Base-by-base conservation (phyloP, 2,888 invertebrate species). In the Tuberolachnus salignus region DNA sequence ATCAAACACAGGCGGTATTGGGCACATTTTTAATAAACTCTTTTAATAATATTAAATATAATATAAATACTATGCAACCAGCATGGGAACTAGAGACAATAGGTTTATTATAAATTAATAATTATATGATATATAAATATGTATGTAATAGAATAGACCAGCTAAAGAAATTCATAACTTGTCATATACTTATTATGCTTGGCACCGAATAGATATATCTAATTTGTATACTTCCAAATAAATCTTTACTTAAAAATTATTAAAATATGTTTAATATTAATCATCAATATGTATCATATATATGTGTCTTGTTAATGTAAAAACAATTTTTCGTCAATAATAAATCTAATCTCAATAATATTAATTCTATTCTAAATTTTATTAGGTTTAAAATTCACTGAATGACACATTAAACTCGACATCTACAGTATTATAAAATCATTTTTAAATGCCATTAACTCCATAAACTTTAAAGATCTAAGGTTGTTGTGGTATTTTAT, bases 381-480 rank as follows among this genome's bases (percentile, higher is more conserved):
- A 46, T 64, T 75, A 75, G 44, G 26, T 26, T 57, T 13, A 46
- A 67, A 66, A 66, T 26, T 67, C 46, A 46, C 16, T 34, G 13
- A 1, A 14, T 14, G n/a, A 75, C 64, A 75, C 64, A 75, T 34
- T 46, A 46, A 75, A 67, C 46, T 66, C 14, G 4, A 57, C 16
- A 11, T 55, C 10, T 75, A 34, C n/a, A 64, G 57, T 49, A 46
- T 23, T 21, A 72, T 66, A 26, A 75, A 74, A 74, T 64, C 64
- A 57, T 66, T 66, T 55, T 75, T 57, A 75, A 75, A 75, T 75
- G 75, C 57, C 14, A 46, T 46, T n/a, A n/a, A n/a, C n/a, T 57
- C 42, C 1, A 55, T 57, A 51, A 57, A 75, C n/a, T 46, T 66
- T 55, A 75, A 42, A 57, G 46, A 66, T 55, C 55, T 57, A 59